phyloP scores from a whole-genome alignment of 2,797 vertebrate genomes.

The Smutsia temminckii region DNA sequence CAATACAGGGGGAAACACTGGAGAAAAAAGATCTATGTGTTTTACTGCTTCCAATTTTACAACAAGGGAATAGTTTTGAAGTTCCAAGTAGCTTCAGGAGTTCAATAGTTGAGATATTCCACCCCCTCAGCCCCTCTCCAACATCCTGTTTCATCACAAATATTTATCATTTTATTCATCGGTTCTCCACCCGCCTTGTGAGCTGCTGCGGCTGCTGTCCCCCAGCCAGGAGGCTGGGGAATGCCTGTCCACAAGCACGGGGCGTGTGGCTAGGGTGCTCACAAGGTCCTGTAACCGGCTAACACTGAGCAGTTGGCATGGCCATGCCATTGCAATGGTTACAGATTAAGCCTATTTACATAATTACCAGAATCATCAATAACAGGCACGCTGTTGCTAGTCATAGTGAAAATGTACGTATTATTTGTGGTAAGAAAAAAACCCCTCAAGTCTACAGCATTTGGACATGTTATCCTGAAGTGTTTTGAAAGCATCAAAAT shows the following conservation, averaged over 20 bases:
- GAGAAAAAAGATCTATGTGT: not conserved
- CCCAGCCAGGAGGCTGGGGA: conserved; percentile 49
- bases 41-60: not conserved
- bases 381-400: not conserved
- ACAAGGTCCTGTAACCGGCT: not conserved
- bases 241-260: not conserved
- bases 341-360: not conserved
- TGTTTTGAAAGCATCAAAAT: not conserved
- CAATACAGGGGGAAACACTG: not conserved
- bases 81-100: not conserved
- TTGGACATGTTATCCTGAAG: not conserved
- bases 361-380: not conserved
- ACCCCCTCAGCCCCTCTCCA: not conserved
- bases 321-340: not conserved
- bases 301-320: not conserved
- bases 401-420: not conserved
- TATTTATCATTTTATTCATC: conserved; percentile 71
- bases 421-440: not conserved
- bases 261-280: not conserved
- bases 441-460: not conserved
- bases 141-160: conserved; percentile 70
- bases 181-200: conserved; percentile 20
- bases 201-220: conserved; percentile 62
- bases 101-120: conserved; percentile 23
- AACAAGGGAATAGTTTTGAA: conserved; percentile 29